phyloP scores from a whole-genome alignment of 2,113 vertebrate species.

The Semicossyphus pulcher region DNA sequence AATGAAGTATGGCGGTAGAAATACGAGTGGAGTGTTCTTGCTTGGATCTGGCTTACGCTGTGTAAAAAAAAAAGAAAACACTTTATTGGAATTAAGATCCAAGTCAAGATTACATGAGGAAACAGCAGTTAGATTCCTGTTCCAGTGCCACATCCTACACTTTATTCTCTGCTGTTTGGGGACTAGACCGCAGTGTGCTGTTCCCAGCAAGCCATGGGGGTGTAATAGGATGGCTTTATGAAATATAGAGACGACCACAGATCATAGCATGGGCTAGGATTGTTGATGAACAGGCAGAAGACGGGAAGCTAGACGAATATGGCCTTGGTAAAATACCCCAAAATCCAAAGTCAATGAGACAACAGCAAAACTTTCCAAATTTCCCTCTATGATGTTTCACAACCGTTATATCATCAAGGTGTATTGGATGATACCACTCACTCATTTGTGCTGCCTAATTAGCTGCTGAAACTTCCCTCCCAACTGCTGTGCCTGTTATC shows the following conservation, averaged over 20 bases:
- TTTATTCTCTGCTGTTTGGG: conserved; percentile 74
- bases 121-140: conserved; percentile 82
- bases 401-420: conserved; percentile 69
- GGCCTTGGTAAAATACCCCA: conserved; percentile 5
- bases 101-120: conserved; percentile 83
- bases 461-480: conserved; percentile 65
- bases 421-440: conserved; percentile 63
- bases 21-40: conserved; percentile 82
- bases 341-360: conserved; percentile 36
- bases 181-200: conserved; percentile 66
- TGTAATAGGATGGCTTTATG: conserved; percentile 81
- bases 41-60: conserved; percentile 78
- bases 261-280: conserved; percentile 60
- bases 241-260: conserved; percentile 72
- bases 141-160: conserved; percentile 68
- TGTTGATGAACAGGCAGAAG: conserved; percentile 30
- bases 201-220: conserved; percentile 65
- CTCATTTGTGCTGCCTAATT: conserved; percentile 79
- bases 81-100: conserved; percentile 88
- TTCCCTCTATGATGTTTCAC: conserved; percentile 37
- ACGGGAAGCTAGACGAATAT: conserved; percentile 16
- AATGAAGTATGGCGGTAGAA: conserved; percentile 86
- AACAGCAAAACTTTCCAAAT: conserved; percentile 25
- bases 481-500: conserved; percentile 53
- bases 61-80: conserved; percentile 73